phyloP scores from a whole-genome alignment of 2,113 vertebrate species.

The Tachycineta bicolor region DNA sequence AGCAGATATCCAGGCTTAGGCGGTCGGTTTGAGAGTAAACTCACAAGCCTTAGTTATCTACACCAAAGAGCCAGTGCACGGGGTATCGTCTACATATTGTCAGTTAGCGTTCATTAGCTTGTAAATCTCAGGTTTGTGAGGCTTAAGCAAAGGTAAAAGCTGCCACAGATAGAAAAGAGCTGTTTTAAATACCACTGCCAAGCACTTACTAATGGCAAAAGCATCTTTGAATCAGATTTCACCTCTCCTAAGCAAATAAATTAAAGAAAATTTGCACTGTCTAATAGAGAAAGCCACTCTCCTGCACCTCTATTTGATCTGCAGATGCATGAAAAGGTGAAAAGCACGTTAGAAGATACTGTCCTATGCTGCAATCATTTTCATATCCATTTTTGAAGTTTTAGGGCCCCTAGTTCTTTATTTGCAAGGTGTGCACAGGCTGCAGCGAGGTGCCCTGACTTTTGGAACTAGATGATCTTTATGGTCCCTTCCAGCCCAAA shows the following conservation, averaged over 20 bases:
- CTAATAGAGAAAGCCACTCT: background rate
- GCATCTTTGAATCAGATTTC: slow-evolving; percentile 48
- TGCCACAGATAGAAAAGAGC: slow-evolving; percentile 44
- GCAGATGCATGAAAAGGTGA: background rate
- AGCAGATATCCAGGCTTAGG: slow-evolving; percentile 71
- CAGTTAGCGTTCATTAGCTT: slow-evolving; percentile 38
- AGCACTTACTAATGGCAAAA: slow-evolving; percentile 64
- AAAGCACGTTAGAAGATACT: background rate
- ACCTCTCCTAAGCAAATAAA: slow-evolving; percentile 18
- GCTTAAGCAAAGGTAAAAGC: slow-evolving; percentile 50
- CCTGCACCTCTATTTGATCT: background rate
- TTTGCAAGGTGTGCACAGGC: rapidly evolving
- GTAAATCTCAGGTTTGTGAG: slow-evolving; percentile 54
- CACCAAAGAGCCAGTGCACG: background rate
- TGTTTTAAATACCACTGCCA: slow-evolving; percentile 46
- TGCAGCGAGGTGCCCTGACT: background rate
- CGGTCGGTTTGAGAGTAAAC: slow-evolving; percentile 58
- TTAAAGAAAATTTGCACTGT: background rate
- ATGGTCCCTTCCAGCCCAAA: background rate
- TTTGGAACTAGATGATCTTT: background rate
- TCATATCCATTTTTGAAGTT: background rate
- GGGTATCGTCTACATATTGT: slow-evolving; percentile 35
- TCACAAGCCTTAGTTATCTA: slow-evolving; percentile 46
- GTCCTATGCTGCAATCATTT: background rate
- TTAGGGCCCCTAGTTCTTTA: background rate